Conservation (phyloP, 2,888 invertebrate species). For the Acholoe squamosa region DNA sequence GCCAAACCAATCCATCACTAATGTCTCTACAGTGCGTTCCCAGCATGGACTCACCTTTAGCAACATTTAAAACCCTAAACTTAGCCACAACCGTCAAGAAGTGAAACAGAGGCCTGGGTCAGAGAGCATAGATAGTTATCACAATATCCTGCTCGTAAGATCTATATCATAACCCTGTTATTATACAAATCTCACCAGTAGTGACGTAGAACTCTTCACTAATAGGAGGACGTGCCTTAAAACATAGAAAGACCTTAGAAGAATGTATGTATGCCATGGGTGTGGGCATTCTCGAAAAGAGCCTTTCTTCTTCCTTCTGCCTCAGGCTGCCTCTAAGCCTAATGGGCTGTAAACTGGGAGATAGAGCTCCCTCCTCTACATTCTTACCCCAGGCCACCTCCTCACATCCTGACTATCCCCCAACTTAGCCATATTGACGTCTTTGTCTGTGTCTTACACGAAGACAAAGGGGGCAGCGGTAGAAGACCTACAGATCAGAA, state of each 20-base stretch:
- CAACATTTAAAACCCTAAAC: neutral
- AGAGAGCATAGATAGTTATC: no score
- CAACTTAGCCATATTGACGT: constrained; percentile 15
- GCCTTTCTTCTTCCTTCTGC: neutral
- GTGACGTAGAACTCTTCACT: no score
- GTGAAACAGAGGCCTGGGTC: no score
- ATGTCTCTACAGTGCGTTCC: neutral
- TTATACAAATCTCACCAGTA: no score
- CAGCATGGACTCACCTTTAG: neutral
- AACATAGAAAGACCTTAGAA: no score
- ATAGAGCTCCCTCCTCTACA: neutral
- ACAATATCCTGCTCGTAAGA: no score
- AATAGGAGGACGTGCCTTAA: no score
- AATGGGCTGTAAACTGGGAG: constrained; percentile 43
- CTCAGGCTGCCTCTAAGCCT: neutral
- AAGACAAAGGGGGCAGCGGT: neutral
- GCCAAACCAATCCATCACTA: constrained; percentile 22
- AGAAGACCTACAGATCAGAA: constrained; percentile 10
- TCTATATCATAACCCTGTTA: no score
- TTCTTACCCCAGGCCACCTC: neutral
- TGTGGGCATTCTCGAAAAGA: neutral
- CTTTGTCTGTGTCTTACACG: neutral
- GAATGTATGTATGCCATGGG: neutral
- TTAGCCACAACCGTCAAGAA: no score
- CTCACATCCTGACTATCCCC: neutral